Evolutionary conservation across 2,797 vertebrate genomes (phyloP).

Genomic region (Anguilla megastoma): DNA sequence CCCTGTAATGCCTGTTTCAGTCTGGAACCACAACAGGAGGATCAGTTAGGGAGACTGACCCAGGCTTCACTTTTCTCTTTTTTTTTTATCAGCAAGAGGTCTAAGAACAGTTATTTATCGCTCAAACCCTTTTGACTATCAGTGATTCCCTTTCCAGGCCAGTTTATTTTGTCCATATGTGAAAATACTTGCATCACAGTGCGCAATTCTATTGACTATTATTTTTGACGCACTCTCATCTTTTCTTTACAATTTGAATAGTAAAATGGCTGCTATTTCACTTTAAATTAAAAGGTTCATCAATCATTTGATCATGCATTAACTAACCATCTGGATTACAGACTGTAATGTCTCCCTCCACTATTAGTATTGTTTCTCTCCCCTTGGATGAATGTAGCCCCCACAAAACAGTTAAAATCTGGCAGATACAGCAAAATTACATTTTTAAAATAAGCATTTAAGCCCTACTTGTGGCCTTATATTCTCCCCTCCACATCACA

Average conservation of each 20-base stretch:
- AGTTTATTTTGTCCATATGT: neutral
- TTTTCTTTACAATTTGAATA: neutral
- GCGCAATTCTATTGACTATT: neutral
- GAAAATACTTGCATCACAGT: neutral
- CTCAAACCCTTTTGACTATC: neutral
- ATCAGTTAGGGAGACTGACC: neutral
- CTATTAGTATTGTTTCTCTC: neutral
- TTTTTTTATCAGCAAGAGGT: neutral
- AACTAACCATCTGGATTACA: neutral
- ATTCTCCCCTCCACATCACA: neutral
- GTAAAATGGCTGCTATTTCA: neutral
- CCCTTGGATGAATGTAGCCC: constrained; percentile 11
- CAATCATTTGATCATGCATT: neutral
- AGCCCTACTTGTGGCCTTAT: neutral
- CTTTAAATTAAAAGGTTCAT: neutral
- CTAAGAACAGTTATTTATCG: neutral
- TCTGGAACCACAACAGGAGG: neutral
- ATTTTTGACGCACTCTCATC: neutral
- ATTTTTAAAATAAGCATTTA: constrained; percentile 20
- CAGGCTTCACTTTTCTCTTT: neutral
- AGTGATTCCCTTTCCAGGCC: neutral
- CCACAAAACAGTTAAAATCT: neutral
- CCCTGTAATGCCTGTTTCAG: neutral
- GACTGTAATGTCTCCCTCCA: neutral
- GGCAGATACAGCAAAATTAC: constrained; percentile 8